A percentile compares a stretch with the other conserved stretches of the same genome.
Evolutionary conservation across 2,113 vertebrate species (phyloP).

Genomic region (Cavia aperea): DNA sequence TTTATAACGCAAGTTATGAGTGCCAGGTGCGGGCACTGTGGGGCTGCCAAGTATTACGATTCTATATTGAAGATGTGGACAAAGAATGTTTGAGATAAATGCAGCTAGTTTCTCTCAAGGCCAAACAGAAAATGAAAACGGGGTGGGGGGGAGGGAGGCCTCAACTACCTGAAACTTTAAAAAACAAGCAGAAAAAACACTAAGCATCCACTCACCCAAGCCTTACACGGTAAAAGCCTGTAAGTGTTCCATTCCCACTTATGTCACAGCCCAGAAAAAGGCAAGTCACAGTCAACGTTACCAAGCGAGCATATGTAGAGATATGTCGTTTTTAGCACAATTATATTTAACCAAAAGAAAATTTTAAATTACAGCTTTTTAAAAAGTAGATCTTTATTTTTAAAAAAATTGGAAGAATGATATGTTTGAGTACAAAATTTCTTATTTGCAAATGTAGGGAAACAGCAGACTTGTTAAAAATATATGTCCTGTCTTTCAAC

Average conservation of each 20-base stretch:
- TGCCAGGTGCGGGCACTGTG: not conserved
- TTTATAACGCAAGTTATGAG: constrained; percentile 45
- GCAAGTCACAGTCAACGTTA: constrained; percentile 43
- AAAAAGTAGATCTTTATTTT: constrained; percentile 19
- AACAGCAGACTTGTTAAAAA: not conserved
- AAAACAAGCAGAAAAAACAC: not conserved
- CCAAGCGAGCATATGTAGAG: constrained; percentile 51
- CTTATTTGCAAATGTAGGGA: constrained; percentile 54
- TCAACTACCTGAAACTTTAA: not conserved
- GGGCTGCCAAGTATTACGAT: not conserved
- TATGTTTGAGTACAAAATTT: constrained; percentile 54
- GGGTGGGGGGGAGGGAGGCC: not conserved
- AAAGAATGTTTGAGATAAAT: constrained; percentile 41
- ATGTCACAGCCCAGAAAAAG: constrained; percentile 46
- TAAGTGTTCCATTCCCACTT: constrained; percentile 48
- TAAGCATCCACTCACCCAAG: not conserved
- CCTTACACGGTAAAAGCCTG: constrained; percentile 30
- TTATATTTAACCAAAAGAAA: constrained; percentile 63
- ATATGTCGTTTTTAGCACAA: constrained; percentile 57
- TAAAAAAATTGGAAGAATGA: constrained; percentile 44
- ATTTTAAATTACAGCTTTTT: constrained; percentile 45
- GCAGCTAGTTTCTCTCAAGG: not conserved
- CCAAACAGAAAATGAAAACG: constrained; percentile 21
- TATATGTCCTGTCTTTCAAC: constrained; percentile 8
- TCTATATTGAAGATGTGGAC: not conserved